These are phyloP conservation scores for Boloria euphrosyne DNA, from an alignment of 2,888 invertebrate species.

Conservation along the genomic window DNA sequence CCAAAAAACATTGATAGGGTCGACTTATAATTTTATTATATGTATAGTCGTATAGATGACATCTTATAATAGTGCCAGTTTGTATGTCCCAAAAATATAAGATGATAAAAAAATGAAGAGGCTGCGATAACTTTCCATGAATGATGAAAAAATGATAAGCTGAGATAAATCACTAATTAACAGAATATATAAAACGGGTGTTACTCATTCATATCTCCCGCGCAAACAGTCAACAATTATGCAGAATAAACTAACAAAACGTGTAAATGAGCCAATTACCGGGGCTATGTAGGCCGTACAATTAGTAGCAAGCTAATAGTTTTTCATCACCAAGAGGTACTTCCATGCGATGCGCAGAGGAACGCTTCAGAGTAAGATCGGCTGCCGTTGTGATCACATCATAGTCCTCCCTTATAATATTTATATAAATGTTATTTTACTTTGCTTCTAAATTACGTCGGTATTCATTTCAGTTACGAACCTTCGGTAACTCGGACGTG, in stretches of 20 bases:
- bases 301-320: constrained; percentile 80
- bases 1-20: too few species aligned
- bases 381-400: constrained; percentile 64
- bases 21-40: too few species aligned
- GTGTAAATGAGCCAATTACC: constrained; percentile 82
- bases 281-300: constrained; percentile 77
- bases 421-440: constrained; percentile 6
- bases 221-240: constrained; percentile 77
- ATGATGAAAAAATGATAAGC: not conserved
- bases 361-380: constrained; percentile 68
- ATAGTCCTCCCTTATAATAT: constrained; percentile 21
- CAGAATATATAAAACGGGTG: constrained; percentile 53
- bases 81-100: not conserved
- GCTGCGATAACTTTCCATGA: not conserved
- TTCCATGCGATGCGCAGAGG: constrained; percentile 60
- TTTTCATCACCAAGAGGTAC: constrained; percentile 73
- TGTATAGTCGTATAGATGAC: too few species aligned
- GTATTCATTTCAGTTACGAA: constrained; percentile 11
- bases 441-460: not conserved
- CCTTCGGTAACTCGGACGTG: constrained; percentile 1
- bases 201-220: constrained; percentile 66
- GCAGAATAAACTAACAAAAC: constrained; percentile 76
- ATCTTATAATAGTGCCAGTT: too few species aligned
- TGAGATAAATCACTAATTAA: constrained; percentile 2
- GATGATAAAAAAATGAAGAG: not conserved